Conservation (phyloP, 2,888 invertebrate species). For the Atethmia centrago region DNA sequence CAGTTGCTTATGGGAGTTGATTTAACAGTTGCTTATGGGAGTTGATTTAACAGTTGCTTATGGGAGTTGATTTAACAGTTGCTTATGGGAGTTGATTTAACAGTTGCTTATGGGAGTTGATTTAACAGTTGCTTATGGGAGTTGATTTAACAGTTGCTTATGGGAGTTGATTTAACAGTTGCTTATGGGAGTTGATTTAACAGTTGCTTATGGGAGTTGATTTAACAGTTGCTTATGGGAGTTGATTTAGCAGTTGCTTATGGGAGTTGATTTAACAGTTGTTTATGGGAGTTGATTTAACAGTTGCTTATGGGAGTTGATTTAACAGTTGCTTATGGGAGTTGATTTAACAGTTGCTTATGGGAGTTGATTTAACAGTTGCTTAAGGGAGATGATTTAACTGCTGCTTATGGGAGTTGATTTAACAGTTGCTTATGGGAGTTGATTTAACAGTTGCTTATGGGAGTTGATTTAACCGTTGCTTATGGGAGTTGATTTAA, state of each 20-base stretch:
- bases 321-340: conserved; percentile 2
- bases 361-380: conserved; percentile 4
- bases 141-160: conserved; percentile 2
- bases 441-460: conserved; percentile 2
- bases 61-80: conserved; percentile 4
- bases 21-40: conserved; percentile 2
- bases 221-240: conserved; percentile 2
- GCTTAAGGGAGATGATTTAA: conserved; percentile 1
- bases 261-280: conserved; percentile 4
- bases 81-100: conserved; percentile 1
- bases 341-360: conserved; percentile 2
- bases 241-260: conserved; percentile 2
- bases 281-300: conserved; percentile 1
- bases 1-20: neutral
- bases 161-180: conserved; percentile 4
- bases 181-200: conserved; percentile 1
- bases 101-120: neutral
- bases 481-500: conserved; percentile 1
- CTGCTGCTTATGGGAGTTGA: neutral
- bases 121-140: conserved; percentile 2
- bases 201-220: neutral
- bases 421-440: conserved; percentile 2
- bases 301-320: neutral
- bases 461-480: conserved; percentile 3
- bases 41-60: conserved; percentile 2